Evolutionary conservation across 1,140 invertebrate species (phyloP).

Genomic region (Propsilocerus akamusi): DNA sequence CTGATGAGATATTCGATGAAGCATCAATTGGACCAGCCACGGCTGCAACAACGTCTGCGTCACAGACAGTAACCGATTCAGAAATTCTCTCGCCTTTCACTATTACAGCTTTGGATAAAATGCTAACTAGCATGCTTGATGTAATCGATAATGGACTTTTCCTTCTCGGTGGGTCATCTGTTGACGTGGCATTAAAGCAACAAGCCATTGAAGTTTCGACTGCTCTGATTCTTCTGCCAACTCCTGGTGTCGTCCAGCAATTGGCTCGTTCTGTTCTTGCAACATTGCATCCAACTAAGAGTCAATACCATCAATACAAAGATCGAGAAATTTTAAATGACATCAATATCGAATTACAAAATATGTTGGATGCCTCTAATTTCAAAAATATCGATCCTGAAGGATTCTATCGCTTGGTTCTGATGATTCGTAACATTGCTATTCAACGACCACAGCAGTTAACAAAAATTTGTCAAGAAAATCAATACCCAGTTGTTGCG

Average conservation of each 20-base stretch:
- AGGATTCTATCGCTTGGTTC: constrained; percentile 69
- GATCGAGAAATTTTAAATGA: constrained; percentile 66
- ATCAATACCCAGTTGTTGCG: constrained; percentile 14
- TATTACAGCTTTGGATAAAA: constrained; percentile 27
- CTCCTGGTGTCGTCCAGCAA: constrained; percentile 56
- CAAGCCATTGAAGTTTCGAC: constrained; percentile 56
- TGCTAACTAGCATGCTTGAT: constrained; percentile 53
- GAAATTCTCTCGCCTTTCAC: constrained; percentile 1
- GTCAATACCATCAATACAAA: constrained; percentile 72
- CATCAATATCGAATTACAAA: constrained; percentile 47
- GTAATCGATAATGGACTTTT: constrained; percentile 49
- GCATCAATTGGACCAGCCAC: neutral
- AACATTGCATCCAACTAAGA: constrained; percentile 50
- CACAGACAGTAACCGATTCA: neutral
- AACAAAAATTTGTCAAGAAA: constrained; percentile 21
- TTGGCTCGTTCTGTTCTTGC: constrained; percentile 62
- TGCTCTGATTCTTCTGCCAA: constrained; percentile 62
- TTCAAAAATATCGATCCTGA: constrained; percentile 66
- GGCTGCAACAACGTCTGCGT: neutral
- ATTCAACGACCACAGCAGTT: constrained; percentile 48
- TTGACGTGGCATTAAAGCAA: constrained; percentile 26
- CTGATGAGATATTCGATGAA: constrained; percentile 47
- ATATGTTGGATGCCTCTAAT: constrained; percentile 37
- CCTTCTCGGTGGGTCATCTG: constrained; percentile 21
- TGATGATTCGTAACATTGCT: constrained; percentile 71